These are phyloP conservation scores for Eristalis tenax DNA, from an alignment of 2,888 invertebrate genomes.

Conservation along the genomic window DNA sequence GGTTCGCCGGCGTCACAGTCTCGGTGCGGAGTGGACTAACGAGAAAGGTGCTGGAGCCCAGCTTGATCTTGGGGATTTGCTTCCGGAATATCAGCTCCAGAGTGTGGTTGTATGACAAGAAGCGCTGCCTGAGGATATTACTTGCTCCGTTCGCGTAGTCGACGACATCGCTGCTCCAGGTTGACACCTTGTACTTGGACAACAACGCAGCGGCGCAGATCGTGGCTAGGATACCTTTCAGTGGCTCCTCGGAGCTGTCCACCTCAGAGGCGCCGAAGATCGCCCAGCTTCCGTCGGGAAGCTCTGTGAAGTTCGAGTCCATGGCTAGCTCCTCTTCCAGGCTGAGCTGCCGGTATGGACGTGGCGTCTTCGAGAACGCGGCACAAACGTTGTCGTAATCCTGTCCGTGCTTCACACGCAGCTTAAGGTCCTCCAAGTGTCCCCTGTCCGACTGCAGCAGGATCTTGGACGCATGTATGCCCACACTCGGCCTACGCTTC, in stretches of 20 bases:
- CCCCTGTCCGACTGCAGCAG: slow-evolving; percentile 77
- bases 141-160: slow-evolving; percentile 83
- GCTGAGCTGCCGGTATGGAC: slow-evolving; percentile 75
- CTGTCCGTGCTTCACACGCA: slow-evolving; percentile 76
- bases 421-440: slow-evolving; percentile 76
- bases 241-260: slow-evolving; percentile 75
- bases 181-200: slow-evolving; percentile 82
- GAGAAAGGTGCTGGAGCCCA: slow-evolving; percentile 83
- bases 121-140: slow-evolving; percentile 76
- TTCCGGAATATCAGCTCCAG: slow-evolving; percentile 81
- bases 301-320: slow-evolving; percentile 83
- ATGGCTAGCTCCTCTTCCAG: slow-evolving; percentile 83
- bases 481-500: slow-evolving; percentile 68
- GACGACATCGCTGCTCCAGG: slow-evolving; percentile 85
- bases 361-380: slow-evolving; percentile 81
- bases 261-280: slow-evolving; percentile 83
- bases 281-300: slow-evolving; percentile 84
- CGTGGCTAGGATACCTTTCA: slow-evolving; percentile 75
- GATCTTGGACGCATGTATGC: slow-evolving; percentile 76
- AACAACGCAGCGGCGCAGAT: slow-evolving; percentile 82
- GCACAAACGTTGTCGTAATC: slow-evolving; percentile 80
- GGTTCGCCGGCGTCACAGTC: slow-evolving; percentile 80
- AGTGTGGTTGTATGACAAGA: slow-evolving; percentile 77
- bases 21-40: slow-evolving; percentile 79
- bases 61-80: slow-evolving; percentile 84